Evolutionary conservation across 1,140 invertebrate species (phyloP), one percentile per base, ranked within the genome.

Genomic region (Anastrepha ludens): DNA sequence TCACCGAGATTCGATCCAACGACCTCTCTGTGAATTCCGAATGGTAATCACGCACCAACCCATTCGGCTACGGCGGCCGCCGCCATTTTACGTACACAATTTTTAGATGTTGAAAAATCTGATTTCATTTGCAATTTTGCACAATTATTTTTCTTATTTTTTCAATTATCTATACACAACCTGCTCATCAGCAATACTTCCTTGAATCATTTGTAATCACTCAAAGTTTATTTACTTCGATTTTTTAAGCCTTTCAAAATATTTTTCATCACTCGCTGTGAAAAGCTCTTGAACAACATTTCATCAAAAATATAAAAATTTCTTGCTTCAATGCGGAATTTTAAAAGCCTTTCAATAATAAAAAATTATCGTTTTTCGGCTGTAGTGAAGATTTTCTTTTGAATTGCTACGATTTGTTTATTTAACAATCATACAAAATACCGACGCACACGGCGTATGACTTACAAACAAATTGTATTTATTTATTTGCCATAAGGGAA

Each of bases 371-470:
- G 11, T 41, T 41, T 47, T n/a, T 44, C 13, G 41, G 6, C 41
- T 44, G 8, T 39, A 44, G 39, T 47, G 41, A 17, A 44, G 67
- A 7, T 44, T 44, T 74, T 74, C 41, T 7, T 15, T 17, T 74
- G 41, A 74, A 74, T 44, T 47, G 6, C 15, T 4, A 15, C 67
- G 41, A 5, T 47, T 74, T 74, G 67, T 74, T 74, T 74, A 74
- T 74, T 74, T 74, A 74, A 74, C 41, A 74, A 74, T 74, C 41
- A 74, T 47, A 47, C 67, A 41, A n/a, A 74, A 47, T 11, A 5
- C 67, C 67, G 15, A 44, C 67, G 67, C 67, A 74, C 67, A 47
- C 39, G 67, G 67, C 41, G 39, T n/a, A 74, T 67, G n/a, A 8
- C 39, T 13, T 44, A 17, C 29, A 17, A 1, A 70, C 29, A 7